phyloP scores from a whole-genome alignment of 2,888 invertebrate species.

The Peribatodes rhomboidaria region DNA sequence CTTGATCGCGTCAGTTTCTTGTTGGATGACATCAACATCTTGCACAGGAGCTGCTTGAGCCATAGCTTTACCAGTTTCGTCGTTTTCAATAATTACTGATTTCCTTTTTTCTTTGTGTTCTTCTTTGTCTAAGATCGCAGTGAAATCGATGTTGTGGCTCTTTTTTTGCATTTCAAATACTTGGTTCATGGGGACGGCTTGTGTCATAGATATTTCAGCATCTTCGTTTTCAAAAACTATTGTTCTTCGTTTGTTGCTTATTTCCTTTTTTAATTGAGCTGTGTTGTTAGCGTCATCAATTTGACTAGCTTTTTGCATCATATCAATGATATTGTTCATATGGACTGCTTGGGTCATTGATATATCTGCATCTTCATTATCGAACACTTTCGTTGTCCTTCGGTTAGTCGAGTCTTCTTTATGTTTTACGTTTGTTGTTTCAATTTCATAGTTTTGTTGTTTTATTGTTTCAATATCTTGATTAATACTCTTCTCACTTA shows the following conservation, averaged over 20 bases:
- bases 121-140: not conserved
- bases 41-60: constrained; percentile 52
- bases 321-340: constrained; percentile 34
- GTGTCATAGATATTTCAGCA: constrained; percentile 52
- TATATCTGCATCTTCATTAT: constrained; percentile 38
- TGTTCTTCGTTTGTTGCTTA: constrained; percentile 2
- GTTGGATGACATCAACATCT: constrained; percentile 22
- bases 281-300: not conserved
- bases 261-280: constrained; percentile 1
- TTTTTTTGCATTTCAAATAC: constrained; percentile 1
- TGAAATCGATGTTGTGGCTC: not conserved
- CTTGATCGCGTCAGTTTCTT: constrained; percentile 4
- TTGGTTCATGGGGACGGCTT: constrained; percentile 47
- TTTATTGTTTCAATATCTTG: constrained; percentile 12
- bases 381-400: constrained; percentile 7
- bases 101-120: constrained; percentile 37
- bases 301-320: not conserved
- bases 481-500: not conserved
- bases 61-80: constrained; percentile 53
- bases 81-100: constrained; percentile 45
- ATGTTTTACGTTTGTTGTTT: not conserved
- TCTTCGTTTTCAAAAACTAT: constrained; percentile 29
- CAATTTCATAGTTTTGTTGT: constrained; percentile 33
- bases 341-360: constrained; percentile 53
- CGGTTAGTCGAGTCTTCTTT: constrained; percentile 1